Percentiles rank a stretch among this genome's conserved stretches.
These are phyloP conservation scores for Ispidina lecontei DNA, from an alignment of 2,797 vertebrate genomes.

Conservation along the genomic window DNA sequence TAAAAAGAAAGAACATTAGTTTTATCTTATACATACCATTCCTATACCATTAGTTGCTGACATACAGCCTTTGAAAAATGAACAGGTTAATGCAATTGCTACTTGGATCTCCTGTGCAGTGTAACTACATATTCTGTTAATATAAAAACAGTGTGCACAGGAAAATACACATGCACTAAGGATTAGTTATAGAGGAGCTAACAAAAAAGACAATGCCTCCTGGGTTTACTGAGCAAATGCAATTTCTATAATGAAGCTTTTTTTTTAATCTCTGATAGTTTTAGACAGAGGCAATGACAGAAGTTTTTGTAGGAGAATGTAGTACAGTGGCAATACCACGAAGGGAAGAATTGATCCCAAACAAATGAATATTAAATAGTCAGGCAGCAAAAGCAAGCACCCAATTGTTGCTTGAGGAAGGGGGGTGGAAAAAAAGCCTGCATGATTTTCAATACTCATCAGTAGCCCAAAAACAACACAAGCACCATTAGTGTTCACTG, in stretches of 20 bases:
- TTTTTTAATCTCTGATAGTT: constrained; percentile 35
- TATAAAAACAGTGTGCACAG: constrained; percentile 22
- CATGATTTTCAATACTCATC: constrained; percentile 66
- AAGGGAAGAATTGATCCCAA: constrained; percentile 52
- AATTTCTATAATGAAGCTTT: constrained; percentile 77
- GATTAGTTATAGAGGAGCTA: constrained; percentile 65
- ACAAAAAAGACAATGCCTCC: constrained; percentile 72
- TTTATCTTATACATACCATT: constrained; percentile 25
- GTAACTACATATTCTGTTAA: constrained; percentile 67
- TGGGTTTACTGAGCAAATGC: constrained; percentile 73
- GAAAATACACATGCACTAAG: constrained; percentile 44
- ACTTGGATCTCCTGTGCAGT: constrained; percentile 31
- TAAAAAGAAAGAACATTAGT: constrained; percentile 1
- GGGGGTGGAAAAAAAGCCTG: not conserved
- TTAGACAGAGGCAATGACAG: constrained; percentile 49
- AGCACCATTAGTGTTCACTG: constrained; percentile 71
- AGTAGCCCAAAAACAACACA: constrained; percentile 50
- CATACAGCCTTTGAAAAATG: constrained; percentile 54
- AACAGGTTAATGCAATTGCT: constrained; percentile 52
- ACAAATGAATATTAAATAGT: constrained; percentile 63
- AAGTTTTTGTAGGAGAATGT: constrained; percentile 40
- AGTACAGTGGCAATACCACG: not conserved
- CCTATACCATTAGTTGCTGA: constrained; percentile 19
- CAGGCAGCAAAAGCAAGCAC: constrained; percentile 11
- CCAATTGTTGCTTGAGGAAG: constrained; percentile 52